Evolutionary conservation across 92 coral and sea anemone genomes (phyloP), one percentile per base, ranked within the genome.

Genomic region (Phymanthus crucifer): DNA sequence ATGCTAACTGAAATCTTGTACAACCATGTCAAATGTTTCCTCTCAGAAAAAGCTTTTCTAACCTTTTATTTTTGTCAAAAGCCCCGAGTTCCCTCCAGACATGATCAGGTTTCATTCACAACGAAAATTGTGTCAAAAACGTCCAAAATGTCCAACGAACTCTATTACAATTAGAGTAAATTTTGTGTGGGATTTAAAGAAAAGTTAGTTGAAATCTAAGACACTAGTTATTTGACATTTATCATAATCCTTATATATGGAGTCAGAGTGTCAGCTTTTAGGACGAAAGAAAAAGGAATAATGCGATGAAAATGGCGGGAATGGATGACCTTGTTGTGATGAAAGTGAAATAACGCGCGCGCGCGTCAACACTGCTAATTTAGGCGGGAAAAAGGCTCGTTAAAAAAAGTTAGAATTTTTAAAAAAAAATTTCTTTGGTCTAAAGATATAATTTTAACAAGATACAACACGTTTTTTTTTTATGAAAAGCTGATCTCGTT

Each of bases 211-310:
- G 66, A 26, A 29, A 61, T 27, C 26, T 12, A 27, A 61, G 68
- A 61, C 68, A 61, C 68, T 61, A 21, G 68, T 4, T 61, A 24
- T 61, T 9, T 61, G 68, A 61, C 68, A 61, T 61, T 61, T 24
- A 61, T 61, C 33, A 18, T 61, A 61, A 61, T 61, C 68, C 68
- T 61, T 61, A 61, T 61, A 61, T 61, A 29, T 61, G 36, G 33
- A 27, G 13, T 34, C 29, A 27, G 13, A 61, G 29, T 7, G 29
- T 0, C 12, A n/a, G 68, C 68, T 61, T 61, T 61, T 61, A 61
- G 35, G 29, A 17, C 7, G 34, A 61, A 61, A 24, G 8, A 18
- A 11, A 43, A 43, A 43, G 68, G 34, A 24, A n/a, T 6, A 61
- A 27, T 61, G 27, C n/a, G n/a, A n/a, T n/a, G n/a, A 24, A 61